A percentile compares a stretch with the other conserved stretches of the same genome.
These are phyloP conservation scores for Eulemur coronatus DNA, from an alignment of 2,797 vertebrate species.

Conservation along the genomic window DNA sequence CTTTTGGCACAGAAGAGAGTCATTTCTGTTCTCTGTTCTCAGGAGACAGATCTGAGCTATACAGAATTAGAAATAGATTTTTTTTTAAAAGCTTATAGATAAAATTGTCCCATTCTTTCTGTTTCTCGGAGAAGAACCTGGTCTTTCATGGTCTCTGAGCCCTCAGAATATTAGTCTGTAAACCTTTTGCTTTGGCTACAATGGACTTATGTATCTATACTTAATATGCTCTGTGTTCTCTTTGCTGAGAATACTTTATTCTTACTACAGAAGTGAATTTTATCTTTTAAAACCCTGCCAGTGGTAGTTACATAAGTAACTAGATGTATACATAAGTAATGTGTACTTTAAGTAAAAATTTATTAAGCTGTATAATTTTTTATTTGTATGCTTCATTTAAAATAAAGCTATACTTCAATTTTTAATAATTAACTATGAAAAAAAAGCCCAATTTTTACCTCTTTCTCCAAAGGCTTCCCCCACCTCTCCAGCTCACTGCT, in stretches of 20 bases:
- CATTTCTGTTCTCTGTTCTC: neutral
- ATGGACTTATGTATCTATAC: neutral
- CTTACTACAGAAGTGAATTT: neutral
- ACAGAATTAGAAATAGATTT: neutral
- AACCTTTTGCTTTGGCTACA: neutral
- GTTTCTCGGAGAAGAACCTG: conserved; percentile 31
- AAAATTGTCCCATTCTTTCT: neutral
- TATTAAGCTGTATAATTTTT: neutral
- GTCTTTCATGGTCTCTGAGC: neutral
- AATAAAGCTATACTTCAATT: neutral
- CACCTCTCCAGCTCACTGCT: neutral
- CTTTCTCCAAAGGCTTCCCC: neutral
- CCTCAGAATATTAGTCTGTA: neutral
- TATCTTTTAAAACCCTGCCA: neutral
- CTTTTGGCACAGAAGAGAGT: conserved; percentile 24
- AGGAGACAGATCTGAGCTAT: conserved; percentile 4
- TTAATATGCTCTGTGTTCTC: neutral
- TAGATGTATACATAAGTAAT: neutral
- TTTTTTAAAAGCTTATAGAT: neutral
- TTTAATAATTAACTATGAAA: neutral
- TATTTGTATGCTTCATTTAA: neutral
- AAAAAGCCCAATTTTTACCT: neutral
- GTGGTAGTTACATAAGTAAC: neutral
- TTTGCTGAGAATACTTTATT: neutral
- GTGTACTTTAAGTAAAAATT: neutral